phyloP scores from a whole-genome alignment of 2,113 vertebrate genomes.

The Beaufortia kweichowensis region DNA sequence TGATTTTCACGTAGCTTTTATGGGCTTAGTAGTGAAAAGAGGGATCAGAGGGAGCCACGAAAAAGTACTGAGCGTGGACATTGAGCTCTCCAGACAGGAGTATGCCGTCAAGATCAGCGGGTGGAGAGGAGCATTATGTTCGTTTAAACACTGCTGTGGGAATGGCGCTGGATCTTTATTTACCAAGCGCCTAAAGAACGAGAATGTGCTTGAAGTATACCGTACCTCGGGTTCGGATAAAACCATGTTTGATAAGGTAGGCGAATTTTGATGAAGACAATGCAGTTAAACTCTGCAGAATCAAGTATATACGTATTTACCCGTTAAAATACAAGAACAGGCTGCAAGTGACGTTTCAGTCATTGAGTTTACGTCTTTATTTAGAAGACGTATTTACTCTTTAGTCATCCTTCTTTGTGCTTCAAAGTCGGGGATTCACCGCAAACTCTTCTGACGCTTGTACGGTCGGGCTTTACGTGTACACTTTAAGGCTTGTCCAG shows the following conservation, averaged over 20 bases:
- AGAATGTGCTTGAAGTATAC: conserved; percentile 57
- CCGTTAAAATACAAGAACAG: neutral
- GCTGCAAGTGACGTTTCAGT: neutral
- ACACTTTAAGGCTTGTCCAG: neutral
- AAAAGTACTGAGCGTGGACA: conserved; percentile 52
- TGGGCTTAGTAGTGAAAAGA: neutral
- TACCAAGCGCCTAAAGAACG: conserved; percentile 68
- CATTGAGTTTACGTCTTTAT: neutral
- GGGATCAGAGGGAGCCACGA: conserved; percentile 16
- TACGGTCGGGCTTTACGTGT: neutral
- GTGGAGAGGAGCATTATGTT: conserved; percentile 51
- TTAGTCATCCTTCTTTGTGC: neutral
- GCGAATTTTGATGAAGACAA: neutral
- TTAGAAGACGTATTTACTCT: too few species aligned
- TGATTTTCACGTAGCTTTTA: too few species aligned
- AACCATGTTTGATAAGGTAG: conserved; percentile 67
- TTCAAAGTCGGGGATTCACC: neutral
- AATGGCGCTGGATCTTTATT: conserved; percentile 59
- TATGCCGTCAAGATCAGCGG: conserved; percentile 52
- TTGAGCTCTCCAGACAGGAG: conserved; percentile 39
- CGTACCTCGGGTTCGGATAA: conserved; percentile 42
- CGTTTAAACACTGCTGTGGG: conserved; percentile 37
- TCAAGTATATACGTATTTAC: neutral
- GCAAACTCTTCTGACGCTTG: neutral
- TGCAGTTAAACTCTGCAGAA: neutral